Percentiles rank a stretch among this genome's conserved stretches.
These are phyloP conservation scores for Grus americana DNA, from an alignment of 2,113 vertebrate genomes.

Conservation along the genomic window DNA sequence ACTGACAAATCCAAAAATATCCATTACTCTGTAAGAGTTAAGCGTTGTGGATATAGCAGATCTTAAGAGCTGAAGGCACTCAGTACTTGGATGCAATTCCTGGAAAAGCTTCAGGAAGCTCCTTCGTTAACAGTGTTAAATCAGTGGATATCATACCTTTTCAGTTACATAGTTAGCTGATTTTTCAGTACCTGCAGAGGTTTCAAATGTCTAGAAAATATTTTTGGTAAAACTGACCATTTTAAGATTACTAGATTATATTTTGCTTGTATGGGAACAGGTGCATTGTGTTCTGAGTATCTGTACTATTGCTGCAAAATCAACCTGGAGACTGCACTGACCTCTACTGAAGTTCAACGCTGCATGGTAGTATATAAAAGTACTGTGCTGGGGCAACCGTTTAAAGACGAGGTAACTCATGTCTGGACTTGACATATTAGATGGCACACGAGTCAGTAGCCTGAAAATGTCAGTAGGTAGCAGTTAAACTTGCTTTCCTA, in stretches of 20 bases:
- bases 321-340: background rate
- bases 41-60: background rate
- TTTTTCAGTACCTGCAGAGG: background rate
- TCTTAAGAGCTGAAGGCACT: background rate
- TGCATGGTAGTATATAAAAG: background rate
- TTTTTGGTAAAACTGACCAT: background rate
- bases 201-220: background rate
- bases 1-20: background rate
- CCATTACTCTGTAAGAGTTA: background rate
- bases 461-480: background rate
- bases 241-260: background rate
- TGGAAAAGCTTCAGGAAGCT: slow-evolving; percentile 10
- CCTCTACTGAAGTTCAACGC: background rate
- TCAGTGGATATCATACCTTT: background rate
- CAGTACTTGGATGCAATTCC: background rate
- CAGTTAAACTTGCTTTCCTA: background rate
- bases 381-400: background rate
- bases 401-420: background rate
- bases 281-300: background rate
- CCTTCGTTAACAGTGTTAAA: background rate
- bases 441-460: background rate
- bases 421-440: background rate
- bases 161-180: background rate
- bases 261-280: background rate
- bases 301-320: background rate